Base-by-base conservation (phyloP, 2,797 vertebrate species). In the Pangasius krempfi region DNA sequence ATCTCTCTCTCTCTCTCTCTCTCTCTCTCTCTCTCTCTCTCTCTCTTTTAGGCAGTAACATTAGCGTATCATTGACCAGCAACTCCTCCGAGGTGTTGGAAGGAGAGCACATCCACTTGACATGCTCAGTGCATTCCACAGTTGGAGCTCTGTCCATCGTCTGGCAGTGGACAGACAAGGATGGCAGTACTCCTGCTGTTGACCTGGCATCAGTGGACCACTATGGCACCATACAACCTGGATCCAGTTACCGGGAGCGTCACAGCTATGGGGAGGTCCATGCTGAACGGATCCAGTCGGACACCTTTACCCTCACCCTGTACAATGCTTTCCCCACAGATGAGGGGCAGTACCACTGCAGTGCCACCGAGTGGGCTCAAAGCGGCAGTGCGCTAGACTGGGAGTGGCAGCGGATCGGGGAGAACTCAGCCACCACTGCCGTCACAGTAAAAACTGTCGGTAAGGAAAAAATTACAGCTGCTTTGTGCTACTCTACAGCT, bases 331-430 rank as follows among this genome's bases (percentile, higher is more conserved):
- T 94, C 12, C 93, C 94, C 0, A 92, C 92, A 5, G 97, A 98
- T 0, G 91, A 96, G 0, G 97, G 98, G 0, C 88, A 78, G 60
- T 99, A 99, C 37, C 64, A 88, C 70, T 99, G 98, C 89, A 90
- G 92, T 27, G 96, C 92, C 2, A 96, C 95, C 0, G 97, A 97
- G 91, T 95, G 94, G 95, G 95, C 96, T 0, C 96, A 95, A 88
- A 95, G 93, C 0, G 93, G 94, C 54, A 88, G 90, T 1, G 94
- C 94, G 4, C 94, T 95, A 37, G 97, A 98, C 58, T 94, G 96
- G 85, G 96, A 95, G 91, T 99, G 98, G 98, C 97, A 97, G 94
- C 95, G 96, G 56, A 96, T 98, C n/a, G 98, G 98, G 70, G 97
- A 98, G 86, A 96, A 95, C 89, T 94, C 97, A 0, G 92, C 95